Base-by-base conservation (phyloP, 2,888 invertebrate genomes). In the Athrips mouffetella region DNA sequence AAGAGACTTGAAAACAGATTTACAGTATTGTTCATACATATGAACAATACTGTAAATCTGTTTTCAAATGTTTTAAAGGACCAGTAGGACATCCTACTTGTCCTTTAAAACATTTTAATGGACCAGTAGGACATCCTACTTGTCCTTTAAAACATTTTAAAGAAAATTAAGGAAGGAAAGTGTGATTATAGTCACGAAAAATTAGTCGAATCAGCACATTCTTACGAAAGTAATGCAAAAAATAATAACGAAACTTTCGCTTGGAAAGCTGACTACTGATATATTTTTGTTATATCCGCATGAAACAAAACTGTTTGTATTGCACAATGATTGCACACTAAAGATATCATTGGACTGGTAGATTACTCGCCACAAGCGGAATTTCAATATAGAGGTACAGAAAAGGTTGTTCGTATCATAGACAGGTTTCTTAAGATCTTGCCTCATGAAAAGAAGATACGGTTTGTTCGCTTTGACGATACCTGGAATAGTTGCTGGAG, bases 401-500 rank as follows among this genome's bases (percentile, higher is more conserved):
- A 16, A 8, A 16, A 7, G 33, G 10, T 27, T 10, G 16, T n/a
- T 10, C 25, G 75, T 42, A 52, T 89, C 37, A 57, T 90, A 13
- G 60, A 68, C 16, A 83, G 72, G 50, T 60, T 80, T 23, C 50
- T 88, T 2, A 67, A 62, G 53, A 65, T 65, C 39, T 54, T 82
- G 40, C 82, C 73, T 58, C 69, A 62, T 54, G 79, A 73, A 54
- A 78, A 60, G 58, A 86, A 51, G 62, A 58, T 23, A 53, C 63
- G 41, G 47, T 88, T 76, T 73, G 69, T 76, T 37, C 76, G 62
- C 51, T 76, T 80, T 35, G 82, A 89, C 10, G 5, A 58, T 91
- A 45, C 89, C 90, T 0, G 60, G 76, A 13, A 64, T 85, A 48
- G 80, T 90, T 54, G 10, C 18, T 23, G 25, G 13, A 48, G 53